Conservation (phyloP, 2,888 invertebrate genomes). For the Caenorhabditis sp. region DNA sequence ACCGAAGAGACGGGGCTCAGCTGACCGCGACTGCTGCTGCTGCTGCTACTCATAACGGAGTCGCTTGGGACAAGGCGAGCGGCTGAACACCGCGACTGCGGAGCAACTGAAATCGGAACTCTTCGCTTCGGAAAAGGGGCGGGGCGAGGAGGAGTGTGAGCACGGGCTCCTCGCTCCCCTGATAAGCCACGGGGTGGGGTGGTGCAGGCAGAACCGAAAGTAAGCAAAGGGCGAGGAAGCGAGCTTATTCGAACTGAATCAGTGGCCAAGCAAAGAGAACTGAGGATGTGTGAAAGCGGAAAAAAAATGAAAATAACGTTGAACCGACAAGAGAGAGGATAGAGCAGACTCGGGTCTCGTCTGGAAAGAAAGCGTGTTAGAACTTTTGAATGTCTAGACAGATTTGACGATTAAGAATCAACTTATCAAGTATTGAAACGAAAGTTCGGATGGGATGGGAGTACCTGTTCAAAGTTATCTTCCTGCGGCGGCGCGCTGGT, state of each 20-base stretch:
- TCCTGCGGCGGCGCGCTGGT: constrained; percentile 42
- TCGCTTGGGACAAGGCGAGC: constrained; percentile 73
- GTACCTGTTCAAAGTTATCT: constrained; percentile 75
- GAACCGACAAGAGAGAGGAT: constrained; percentile 44
- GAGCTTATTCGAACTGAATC: neutral
- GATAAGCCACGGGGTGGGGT: constrained; percentile 25
- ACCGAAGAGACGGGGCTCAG: constrained; percentile 37
- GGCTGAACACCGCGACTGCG: constrained; percentile 77
- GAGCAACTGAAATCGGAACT: constrained; percentile 71
- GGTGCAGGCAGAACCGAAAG: constrained; percentile 46
- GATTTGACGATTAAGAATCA: too few species aligned
- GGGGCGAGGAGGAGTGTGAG: constrained; percentile 12
- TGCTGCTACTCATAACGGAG: constrained; percentile 68
- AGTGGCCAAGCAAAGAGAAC: neutral
- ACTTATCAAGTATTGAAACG: too few species aligned
- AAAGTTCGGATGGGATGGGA: neutral
- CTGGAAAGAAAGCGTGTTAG: constrained; percentile 29
- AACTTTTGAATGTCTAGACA: neutral
- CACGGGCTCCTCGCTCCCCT: neutral
- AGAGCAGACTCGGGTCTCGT: constrained; percentile 39
- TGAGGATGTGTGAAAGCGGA: neutral
- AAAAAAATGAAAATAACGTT: constrained; percentile 39
- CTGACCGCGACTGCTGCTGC: neutral
- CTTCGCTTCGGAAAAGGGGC: constrained; percentile 37
- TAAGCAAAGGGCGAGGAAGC: constrained; percentile 28